Percentiles rank a stretch among this genome's conserved stretches.
Evolutionary conservation across 1,140 invertebrate genomes (phyloP).

Genomic region (Colletes gigas): DNA sequence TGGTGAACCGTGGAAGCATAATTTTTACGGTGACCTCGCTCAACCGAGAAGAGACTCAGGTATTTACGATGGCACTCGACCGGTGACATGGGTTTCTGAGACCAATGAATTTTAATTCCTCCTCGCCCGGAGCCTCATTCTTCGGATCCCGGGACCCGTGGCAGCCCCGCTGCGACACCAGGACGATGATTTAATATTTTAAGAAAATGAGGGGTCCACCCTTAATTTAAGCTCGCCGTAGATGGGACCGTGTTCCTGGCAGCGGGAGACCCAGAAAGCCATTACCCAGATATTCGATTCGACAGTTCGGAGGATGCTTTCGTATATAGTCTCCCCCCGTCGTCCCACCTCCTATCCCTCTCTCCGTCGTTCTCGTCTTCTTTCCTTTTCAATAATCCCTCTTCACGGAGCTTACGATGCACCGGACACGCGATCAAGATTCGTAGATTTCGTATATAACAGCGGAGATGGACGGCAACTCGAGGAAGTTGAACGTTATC

Average conservation of each 20-base stretch:
- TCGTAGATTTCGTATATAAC: slow-evolving; percentile 27
- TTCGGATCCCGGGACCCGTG: slow-evolving; percentile 53
- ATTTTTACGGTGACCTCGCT: slow-evolving; percentile 76
- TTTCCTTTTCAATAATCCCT: slow-evolving; percentile 55
- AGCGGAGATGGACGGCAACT: slow-evolving; percentile 6
- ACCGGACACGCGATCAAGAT: slow-evolving; percentile 45
- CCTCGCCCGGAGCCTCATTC: slow-evolving; percentile 63
- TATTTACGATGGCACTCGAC: slow-evolving; percentile 81
- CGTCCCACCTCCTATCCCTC: not conserved
- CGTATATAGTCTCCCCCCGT: slow-evolving; percentile 18
- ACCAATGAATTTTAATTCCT: slow-evolving; percentile 81
- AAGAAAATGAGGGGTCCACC: slow-evolving; percentile 79
- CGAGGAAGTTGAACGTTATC: not conserved
- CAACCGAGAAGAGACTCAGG: slow-evolving; percentile 64
- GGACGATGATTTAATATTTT: slow-evolving; percentile 81
- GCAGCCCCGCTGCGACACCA: slow-evolving; percentile 78
- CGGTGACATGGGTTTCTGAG: slow-evolving; percentile 80
- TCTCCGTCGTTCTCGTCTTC: not conserved
- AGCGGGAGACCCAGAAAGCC: slow-evolving; percentile 68
- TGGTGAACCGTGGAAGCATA: slow-evolving; percentile 67
- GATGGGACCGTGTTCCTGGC: slow-evolving; percentile 69
- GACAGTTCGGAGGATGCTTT: slow-evolving; percentile 62
- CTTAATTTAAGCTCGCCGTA: slow-evolving; percentile 74
- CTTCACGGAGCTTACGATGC: slow-evolving; percentile 50
- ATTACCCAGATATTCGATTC: slow-evolving; percentile 70